Conservation (phyloP, 2,113 vertebrate genomes). For the Aptenodytes forsteri region DNA sequence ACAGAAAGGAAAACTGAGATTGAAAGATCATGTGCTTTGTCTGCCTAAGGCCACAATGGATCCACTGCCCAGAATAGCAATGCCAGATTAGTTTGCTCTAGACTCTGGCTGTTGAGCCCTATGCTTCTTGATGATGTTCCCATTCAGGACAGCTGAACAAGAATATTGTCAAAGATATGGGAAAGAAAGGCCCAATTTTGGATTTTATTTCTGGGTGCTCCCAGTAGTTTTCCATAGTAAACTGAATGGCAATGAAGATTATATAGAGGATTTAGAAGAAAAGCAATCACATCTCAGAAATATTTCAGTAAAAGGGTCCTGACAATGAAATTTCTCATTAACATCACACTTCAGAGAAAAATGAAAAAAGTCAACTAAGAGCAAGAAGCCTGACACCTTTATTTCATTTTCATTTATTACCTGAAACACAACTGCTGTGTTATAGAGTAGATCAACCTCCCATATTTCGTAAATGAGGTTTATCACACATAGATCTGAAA, state of each 20-base stretch:
- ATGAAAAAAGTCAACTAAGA: neutral
- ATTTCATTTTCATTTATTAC: neutral
- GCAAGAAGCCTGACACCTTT: neutral
- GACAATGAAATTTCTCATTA: neutral
- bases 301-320: neutral
- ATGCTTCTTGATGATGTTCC: neutral
- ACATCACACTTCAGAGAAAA: neutral
- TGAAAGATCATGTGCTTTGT: neutral
- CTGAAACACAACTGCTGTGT: neutral
- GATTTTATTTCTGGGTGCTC: neutral
- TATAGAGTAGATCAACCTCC: neutral
- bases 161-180: neutral
- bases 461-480: neutral
- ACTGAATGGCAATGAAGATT: neutral
- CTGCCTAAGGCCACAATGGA: neutral
- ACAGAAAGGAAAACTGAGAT: conserved; percentile 9
- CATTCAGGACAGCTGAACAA: neutral
- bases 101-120: neutral
- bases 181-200: neutral
- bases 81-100: neutral
- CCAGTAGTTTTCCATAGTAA: neutral
- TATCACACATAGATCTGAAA: neutral
- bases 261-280: neutral
- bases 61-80: neutral
- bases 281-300: neutral